These are phyloP conservation scores for Notospermus geniculatus DNA, from an alignment of 1,140 invertebrate genomes.

Conservation along the genomic window DNA sequence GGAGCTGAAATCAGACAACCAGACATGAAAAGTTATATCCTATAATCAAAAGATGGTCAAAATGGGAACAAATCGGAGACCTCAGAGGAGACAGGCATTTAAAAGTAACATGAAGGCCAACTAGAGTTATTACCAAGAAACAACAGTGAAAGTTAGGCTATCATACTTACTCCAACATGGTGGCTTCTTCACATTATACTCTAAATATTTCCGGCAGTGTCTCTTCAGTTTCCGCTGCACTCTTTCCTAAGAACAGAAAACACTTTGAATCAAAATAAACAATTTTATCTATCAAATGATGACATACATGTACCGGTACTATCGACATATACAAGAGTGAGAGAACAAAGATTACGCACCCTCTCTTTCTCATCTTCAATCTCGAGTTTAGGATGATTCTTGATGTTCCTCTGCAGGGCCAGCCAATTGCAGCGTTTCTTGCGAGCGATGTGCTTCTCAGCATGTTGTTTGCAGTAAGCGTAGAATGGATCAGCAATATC, in stretches of 20 bases:
- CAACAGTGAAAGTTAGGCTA: no score
- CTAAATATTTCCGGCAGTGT: slow-evolving; percentile 56
- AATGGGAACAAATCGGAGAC: background rate
- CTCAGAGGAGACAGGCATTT: slow-evolving; percentile 2
- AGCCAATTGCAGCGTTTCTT: slow-evolving; percentile 78
- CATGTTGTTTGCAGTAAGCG: slow-evolving; percentile 85
- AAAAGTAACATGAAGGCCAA: no score
- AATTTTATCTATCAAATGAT: no score
- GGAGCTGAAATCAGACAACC: slow-evolving; percentile 65
- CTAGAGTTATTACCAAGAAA: no score
- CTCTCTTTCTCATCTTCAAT: slow-evolving; percentile 53
- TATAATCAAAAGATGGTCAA: no score
- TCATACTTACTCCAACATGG: slow-evolving; percentile 80
- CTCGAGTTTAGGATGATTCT: slow-evolving; percentile 63
- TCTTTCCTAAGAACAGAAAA: slow-evolving; percentile 41
- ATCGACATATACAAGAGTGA: no score
- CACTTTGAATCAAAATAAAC: no score
- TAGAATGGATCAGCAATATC: slow-evolving; percentile 96
- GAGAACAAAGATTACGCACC: slow-evolving; percentile 30
- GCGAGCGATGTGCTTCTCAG: slow-evolving; percentile 52
- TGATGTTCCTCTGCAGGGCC: slow-evolving; percentile 78
- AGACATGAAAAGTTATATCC: background rate
- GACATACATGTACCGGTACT: no score
- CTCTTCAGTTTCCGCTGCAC: slow-evolving; percentile 57
- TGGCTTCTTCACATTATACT: slow-evolving; percentile 68